Conservation (phyloP, 1,140 invertebrate species). For the Gryon sp. region DNA sequence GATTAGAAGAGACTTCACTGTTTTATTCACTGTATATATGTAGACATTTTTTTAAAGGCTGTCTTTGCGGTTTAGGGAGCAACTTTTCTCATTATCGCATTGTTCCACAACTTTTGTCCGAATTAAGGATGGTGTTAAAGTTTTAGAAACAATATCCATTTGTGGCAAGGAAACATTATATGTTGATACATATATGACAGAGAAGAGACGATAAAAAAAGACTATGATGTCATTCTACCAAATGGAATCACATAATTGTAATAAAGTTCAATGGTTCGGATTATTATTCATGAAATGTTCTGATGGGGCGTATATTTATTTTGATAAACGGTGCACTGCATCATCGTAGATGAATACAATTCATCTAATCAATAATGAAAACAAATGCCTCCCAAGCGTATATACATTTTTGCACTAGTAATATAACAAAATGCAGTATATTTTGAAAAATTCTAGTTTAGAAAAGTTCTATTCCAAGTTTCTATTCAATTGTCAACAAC, state of each 20-base stretch:
- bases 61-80: slow-evolving; percentile 34
- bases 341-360: too few relatives aligned
- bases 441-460: too few relatives aligned
- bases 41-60: slow-evolving; percentile 53
- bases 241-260: slow-evolving; percentile 11
- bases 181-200: background rate
- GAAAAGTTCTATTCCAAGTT: too few relatives aligned
- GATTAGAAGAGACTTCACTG: background rate
- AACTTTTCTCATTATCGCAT: slow-evolving; percentile 61
- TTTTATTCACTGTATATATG: slow-evolving; percentile 5
- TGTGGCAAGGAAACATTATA: slow-evolving; percentile 23
- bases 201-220: too few relatives aligned
- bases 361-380: too few relatives aligned
- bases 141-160: slow-evolving; percentile 49
- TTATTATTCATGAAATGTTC: slow-evolving; percentile 18
- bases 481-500: too few relatives aligned
- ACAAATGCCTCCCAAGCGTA: too few relatives aligned
- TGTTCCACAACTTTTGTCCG: slow-evolving; percentile 50
- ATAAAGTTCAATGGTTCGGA: slow-evolving; percentile 1
- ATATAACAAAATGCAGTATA: too few relatives aligned
- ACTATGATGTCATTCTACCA: slow-evolving; percentile 1
- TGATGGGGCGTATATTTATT: background rate
- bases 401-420: too few relatives aligned
- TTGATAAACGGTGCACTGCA: background rate
- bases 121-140: slow-evolving; percentile 37